Evolutionary conservation across 2,888 invertebrate species (phyloP).

Genomic region (Epirrhoe tristata): DNA sequence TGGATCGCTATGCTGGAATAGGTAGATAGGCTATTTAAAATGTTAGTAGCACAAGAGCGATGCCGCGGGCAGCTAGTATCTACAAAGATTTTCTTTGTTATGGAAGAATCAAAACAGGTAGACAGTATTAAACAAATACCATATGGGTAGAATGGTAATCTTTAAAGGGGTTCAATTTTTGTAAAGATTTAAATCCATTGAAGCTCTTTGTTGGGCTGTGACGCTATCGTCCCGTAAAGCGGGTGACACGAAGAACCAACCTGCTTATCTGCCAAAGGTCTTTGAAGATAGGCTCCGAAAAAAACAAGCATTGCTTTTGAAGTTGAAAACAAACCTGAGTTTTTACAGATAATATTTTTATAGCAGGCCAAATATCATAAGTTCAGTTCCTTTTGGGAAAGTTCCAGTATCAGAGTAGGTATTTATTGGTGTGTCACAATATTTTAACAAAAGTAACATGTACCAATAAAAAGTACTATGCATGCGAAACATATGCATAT

Average conservation of each 20-base stretch:
- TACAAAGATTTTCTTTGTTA: too few relatives aligned
- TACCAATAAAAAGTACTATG: too few relatives aligned
- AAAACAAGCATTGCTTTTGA: slow-evolving; percentile 46
- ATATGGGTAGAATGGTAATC: background rate
- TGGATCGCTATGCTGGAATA: too few relatives aligned
- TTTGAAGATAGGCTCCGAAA: slow-evolving; percentile 54
- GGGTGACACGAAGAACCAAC: slow-evolving; percentile 46
- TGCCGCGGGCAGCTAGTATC: too few relatives aligned
- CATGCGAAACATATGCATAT: too few relatives aligned
- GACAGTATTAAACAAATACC: background rate
- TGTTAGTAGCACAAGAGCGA: too few relatives aligned
- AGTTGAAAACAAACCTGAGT: slow-evolving; percentile 38
- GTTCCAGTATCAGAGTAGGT: background rate
- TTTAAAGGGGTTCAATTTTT: background rate
- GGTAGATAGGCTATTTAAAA: too few relatives aligned
- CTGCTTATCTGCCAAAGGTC: slow-evolving; percentile 49
- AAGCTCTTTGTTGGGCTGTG: slow-evolving; percentile 1
- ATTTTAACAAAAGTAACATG: too few relatives aligned
- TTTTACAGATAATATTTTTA: background rate
- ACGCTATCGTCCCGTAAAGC: slow-evolving; percentile 39
- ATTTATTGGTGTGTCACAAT: too few relatives aligned
- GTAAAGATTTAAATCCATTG: background rate
- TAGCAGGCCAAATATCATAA: background rate
- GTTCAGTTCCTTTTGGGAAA: background rate
- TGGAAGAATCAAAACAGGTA: background rate